Evolutionary conservation across 2,888 invertebrate species (phyloP), one percentile per base, ranked within the genome.

Genomic region (Siphlonurus alternatus): DNA sequence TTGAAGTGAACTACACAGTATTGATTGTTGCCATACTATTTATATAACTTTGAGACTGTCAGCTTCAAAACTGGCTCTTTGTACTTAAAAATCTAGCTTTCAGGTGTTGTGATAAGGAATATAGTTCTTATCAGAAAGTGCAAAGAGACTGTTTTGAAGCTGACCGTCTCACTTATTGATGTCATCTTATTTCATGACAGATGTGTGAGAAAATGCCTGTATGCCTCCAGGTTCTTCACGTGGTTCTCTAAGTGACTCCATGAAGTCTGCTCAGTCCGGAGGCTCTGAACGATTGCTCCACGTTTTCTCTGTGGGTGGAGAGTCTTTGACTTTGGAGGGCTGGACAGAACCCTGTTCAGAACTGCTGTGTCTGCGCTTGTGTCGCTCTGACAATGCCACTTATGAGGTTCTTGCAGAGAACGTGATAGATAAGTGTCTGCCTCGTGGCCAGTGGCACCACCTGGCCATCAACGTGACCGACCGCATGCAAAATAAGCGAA

Each of bases 261-360:
- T 56, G 56, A 56, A 56, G 22, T 56, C 56, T n/a, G 56, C 56
- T 22, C 56, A 56, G 20, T 56, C 7, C 7, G 22, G n/a, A n/a
- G 38, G 15, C 15, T 5, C 15, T 10, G 19, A 56, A 56, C 18
- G 73, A 73, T 38, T 71, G 71, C 74, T 81, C 67, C 85, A 85
- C 70, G 74, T 84, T 63, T 71, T 84, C 68, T 84, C 84, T 0
- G 72, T 84, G 59, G 85, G 84, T 1, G 82, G 82, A 71, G 84
- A 84, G 70, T 79, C 81, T 64, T 76, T 85, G 65, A 78, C 83
- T 69, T 73, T 85, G 66, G 85, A 85, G 73, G 74, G 79, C 66
- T 85, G 84, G 84, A 74, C 81, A 25, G 80, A 83, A 67, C 74
- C 79, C 20, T 72, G 68, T 70, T 74, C 76, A 68, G 77, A 56